Base-by-base conservation (phyloP, 2,888 invertebrate species). In the Labia minor region DNA sequence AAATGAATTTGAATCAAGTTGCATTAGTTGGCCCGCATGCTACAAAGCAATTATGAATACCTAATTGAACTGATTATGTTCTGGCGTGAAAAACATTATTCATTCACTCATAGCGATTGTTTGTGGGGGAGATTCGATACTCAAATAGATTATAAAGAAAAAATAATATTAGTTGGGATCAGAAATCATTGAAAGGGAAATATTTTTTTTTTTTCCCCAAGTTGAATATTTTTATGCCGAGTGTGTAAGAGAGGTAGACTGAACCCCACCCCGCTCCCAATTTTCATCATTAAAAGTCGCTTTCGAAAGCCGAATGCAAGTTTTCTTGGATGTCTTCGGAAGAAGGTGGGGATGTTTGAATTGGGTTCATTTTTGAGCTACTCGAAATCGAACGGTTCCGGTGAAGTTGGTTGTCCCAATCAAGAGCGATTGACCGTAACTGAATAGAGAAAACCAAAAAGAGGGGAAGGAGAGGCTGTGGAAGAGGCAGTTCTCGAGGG, bases 1-100 rank as follows among this genome's bases (percentile, higher is more conserved):
- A 49, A 49, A 49, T 49, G 49, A 49, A 49, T 49, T 49, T 49
- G 49, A 49, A 49, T 49, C 49, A 49, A 49, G 49, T 49, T 49
- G 49, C 49, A 49, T 49, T 49, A 49, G 49, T 49, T 49, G 49
- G 49, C 49, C 49, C 49, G 49, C 49, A 49, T 49, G 49, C 49
- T 49, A 49, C 49, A 49, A 49, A 49, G 49, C 49, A 49, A 49
- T 49, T 49, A 49, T 49, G 49, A 49, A 49, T 49, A 49, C 49
- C 49, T 49, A 49, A 49, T 49, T 49, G 49, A 49, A 49, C 49
- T 49, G 49, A 49, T 49, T 49, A 49, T 49, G 49, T 49, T 49
- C 49, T 49, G 49, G 49, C 49, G 49, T 49, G 49, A 49, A 49
- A 49, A 49, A 49, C 49, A 49, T 49, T 49, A 49, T 49, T 49